phyloP scores from a whole-genome alignment of 2,888 invertebrate genomes.

The Endomychus coccineus region DNA sequence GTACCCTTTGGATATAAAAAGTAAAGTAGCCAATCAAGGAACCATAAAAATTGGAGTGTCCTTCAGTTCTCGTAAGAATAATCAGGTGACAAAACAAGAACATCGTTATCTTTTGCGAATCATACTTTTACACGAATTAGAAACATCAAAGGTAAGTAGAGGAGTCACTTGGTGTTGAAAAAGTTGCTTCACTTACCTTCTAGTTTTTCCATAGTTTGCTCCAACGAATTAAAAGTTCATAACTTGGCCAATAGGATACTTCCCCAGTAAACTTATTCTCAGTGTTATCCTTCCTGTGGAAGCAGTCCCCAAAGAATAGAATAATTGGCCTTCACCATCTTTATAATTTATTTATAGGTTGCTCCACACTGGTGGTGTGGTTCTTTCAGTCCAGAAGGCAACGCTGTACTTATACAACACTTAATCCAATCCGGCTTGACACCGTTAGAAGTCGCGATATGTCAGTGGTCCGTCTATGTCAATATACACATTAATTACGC shows the following conservation, averaged over 20 bases:
- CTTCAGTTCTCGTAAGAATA: constrained; percentile 81
- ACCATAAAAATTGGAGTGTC: constrained; percentile 75
- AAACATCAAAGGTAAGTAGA: constrained; percentile 58
- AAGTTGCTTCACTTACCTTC: too few relatives aligned
- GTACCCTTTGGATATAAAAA: constrained; percentile 82
- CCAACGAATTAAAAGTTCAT: too few relatives aligned
- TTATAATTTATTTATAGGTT: constrained; percentile 8
- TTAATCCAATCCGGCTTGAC: constrained; percentile 87
- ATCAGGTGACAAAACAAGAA: constrained; percentile 76
- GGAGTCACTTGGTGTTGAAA: too few relatives aligned
- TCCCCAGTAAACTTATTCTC: too few relatives aligned
- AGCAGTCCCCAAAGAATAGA: too few relatives aligned
- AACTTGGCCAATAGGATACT: too few relatives aligned
- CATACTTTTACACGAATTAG: constrained; percentile 71
- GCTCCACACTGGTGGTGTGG: constrained; percentile 77
- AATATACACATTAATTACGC: constrained; percentile 75
- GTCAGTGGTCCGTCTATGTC: constrained; percentile 74
- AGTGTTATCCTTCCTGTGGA: too few relatives aligned
- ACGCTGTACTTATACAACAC: constrained; percentile 85
- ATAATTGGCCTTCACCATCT: too few relatives aligned
- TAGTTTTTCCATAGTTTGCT: too few relatives aligned
- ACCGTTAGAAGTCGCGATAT: constrained; percentile 57
- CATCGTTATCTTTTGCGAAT: constrained; percentile 72
- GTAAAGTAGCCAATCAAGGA: constrained; percentile 77
- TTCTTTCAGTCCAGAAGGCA: constrained; percentile 72